Evolutionary conservation across 1,140 invertebrate species (phyloP).

Genomic region (Galleria mellonella): DNA sequence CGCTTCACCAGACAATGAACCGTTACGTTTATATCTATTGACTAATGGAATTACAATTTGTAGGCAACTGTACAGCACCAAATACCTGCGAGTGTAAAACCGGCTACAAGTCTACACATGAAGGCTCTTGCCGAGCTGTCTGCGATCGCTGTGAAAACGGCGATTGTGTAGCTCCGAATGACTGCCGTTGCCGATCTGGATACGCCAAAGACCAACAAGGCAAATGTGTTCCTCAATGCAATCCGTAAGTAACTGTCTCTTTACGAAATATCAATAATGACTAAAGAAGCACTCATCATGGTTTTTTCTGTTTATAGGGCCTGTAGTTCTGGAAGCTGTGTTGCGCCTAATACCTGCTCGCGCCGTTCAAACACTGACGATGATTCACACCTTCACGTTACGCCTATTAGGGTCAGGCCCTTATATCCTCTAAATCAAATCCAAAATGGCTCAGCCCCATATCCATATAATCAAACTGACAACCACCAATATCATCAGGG

Average conservation of each 20-base stretch:
- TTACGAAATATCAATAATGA: too few species aligned
- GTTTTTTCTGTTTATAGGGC: slow-evolving; percentile 33
- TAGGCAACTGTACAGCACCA: slow-evolving; percentile 74
- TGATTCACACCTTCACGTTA: neutral
- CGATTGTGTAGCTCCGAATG: slow-evolving; percentile 71
- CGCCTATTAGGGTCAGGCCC: neutral
- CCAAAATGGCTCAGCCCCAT: neutral
- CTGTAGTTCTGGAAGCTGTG: slow-evolving; percentile 72
- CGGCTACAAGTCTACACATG: slow-evolving; percentile 43
- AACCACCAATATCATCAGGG: neutral
- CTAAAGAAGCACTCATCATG: too few species aligned
- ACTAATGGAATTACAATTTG: slow-evolving; percentile 7
- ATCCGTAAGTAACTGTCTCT: slow-evolving; percentile 30
- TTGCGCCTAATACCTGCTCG: slow-evolving; percentile 72
- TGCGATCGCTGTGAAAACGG: slow-evolving; percentile 65
- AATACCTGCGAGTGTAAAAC: slow-evolving; percentile 71
- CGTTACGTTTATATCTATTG: slow-evolving; percentile 10
- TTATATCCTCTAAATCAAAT: neutral
- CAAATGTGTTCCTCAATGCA: slow-evolving; percentile 72
- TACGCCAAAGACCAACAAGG: slow-evolving; percentile 54
- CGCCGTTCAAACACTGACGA: neutral
- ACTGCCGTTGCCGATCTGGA: slow-evolving; percentile 70
- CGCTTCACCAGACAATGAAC: too few species aligned
- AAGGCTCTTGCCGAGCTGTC: slow-evolving; percentile 40
- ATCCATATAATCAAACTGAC: neutral